A percentile compares a stretch with the other conserved stretches of the same genome.
Conservation (phyloP, 2,113 vertebrate species). For the Podarcis raffonei region DNA sequence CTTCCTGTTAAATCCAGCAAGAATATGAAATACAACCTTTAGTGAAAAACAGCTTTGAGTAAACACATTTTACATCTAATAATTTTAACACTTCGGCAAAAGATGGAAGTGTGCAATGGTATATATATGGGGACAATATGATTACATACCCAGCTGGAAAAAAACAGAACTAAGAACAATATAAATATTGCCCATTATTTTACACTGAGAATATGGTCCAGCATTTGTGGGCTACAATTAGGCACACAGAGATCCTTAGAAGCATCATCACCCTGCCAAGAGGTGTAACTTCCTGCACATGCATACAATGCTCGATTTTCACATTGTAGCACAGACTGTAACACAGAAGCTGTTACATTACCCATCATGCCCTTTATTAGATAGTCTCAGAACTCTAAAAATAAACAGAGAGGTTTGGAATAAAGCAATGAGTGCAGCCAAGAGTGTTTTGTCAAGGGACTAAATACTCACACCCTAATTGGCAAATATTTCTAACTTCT, state of each 20-base stretch:
- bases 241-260: not conserved
- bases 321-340: not conserved
- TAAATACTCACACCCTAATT: conserved; percentile 39
- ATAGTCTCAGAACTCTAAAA: conserved; percentile 21
- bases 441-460: conserved; percentile 33
- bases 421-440: not conserved
- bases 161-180: not conserved
- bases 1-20: not conserved
- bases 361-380: conserved; percentile 6
- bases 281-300: conserved; percentile 6
- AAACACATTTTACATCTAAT: not conserved
- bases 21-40: not conserved
- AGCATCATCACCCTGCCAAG: not conserved
- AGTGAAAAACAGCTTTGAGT: not conserved
- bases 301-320: not conserved
- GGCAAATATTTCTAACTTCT: conserved; percentile 15
- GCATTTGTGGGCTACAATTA: conserved; percentile 2
- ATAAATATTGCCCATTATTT: not conserved
- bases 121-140: rapidly evolving
- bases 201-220: not conserved
- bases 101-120: rapidly evolving
- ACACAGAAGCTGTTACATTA: conserved; percentile 36
- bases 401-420: conserved; percentile 5
- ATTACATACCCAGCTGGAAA: not conserved
- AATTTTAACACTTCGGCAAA: not conserved